A percentile compares a stretch with the other conserved stretches of the same genome.
Evolutionary conservation across 1,140 invertebrate genomes (phyloP).

Genomic region (Bombus sylvicola): DNA sequence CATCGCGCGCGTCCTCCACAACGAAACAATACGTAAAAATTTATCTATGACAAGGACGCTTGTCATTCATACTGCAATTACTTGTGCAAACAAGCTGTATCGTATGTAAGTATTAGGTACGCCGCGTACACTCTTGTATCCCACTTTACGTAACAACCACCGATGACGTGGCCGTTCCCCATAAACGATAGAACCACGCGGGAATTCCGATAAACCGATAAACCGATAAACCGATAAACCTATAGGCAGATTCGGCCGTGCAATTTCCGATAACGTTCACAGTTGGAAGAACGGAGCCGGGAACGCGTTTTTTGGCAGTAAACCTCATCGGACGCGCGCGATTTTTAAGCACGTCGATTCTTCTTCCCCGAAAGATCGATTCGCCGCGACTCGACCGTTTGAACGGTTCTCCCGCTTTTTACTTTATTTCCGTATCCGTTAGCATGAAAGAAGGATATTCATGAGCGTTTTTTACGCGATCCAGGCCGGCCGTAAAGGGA

Average conservation of each 20-base stretch:
- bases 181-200: background rate
- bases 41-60: background rate
- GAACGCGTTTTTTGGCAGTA: background rate
- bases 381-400: conserved; percentile 4
- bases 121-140: background rate
- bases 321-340: background rate
- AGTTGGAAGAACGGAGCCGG: background rate
- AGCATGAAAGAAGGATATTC: conserved; percentile 67
- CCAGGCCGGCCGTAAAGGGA: conserved; percentile 42
- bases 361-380: conserved; percentile 23
- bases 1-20: background rate
- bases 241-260: background rate
- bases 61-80: background rate
- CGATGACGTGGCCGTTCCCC: background rate
- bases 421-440: conserved; percentile 66
- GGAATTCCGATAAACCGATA: background rate
- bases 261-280: background rate
- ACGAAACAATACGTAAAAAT: background rate
- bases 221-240: background rate
- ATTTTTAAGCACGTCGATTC: conserved; percentile 18
- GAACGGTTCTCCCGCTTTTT: conserved; percentile 46
- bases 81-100: background rate
- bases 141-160: background rate
- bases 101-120: background rate
- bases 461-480: conserved; percentile 60